Base-by-base conservation (phyloP, 2,888 invertebrate genomes). In the Drosophila borealis region DNA sequence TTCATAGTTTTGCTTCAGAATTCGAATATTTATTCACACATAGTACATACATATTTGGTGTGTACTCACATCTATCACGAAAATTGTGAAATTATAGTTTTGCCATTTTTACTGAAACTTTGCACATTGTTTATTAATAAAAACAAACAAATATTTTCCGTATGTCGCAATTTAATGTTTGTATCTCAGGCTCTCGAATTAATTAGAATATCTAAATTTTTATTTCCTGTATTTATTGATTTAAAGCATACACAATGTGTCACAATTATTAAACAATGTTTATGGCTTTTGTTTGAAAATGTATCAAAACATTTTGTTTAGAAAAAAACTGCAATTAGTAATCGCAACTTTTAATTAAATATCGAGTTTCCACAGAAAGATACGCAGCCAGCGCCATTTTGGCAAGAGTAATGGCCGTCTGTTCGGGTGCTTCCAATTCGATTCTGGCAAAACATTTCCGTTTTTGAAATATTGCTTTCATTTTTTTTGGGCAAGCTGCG, bases 391-490 rank as follows among this genome's bases (percentile, higher is more conserved):
- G 36, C 55, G 56, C 55, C 67, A 64, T 61, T 79, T 57, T 25
- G 61, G 49, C 39, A 50, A 63, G 46, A 59, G 63, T 54, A 76
- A 50, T 56, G 54, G 21, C 36, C 45, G 25, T 48, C 72, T 66
- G 49, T 37, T 21, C 56, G 34, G 59, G 63, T 65, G 49, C 66
- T 80, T 80, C 65, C 78, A 63, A 51, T 74, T 82, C 66, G 68
- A 61, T 72, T 69, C 66, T 61, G 70, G 64, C 59, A 81, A 86
- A 87, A 73, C 84, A 75, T 78, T 87, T 82, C 70, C 81, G 78
- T 61, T 74, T 78, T 71, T 81, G 84, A 87, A 84, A 81, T 78
- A 87, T 82, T 73, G 81, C 72, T 78, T 51, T 57, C 65, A 72
- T 61, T 45, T 51, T 36, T 34, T 42, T 51, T 51, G 54, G 33